Evolutionary conservation across 1,140 invertebrate species (phyloP).

Genomic region (Sitodiplosis mosellana): DNA sequence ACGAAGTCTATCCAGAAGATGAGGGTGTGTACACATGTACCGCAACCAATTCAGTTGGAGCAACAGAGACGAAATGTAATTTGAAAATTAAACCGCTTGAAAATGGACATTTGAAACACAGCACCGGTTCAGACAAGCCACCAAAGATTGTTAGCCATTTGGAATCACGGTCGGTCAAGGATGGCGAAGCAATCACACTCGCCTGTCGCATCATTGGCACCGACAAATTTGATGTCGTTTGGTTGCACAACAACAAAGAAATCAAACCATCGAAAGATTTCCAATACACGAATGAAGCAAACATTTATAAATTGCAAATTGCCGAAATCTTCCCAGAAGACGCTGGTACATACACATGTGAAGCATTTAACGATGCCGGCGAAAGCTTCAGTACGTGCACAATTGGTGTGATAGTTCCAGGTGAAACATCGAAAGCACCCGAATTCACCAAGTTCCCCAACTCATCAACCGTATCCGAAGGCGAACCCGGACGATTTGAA

Average conservation of each 20-base stretch:
- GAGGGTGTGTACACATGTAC: conserved; percentile 75
- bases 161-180: conserved; percentile 57
- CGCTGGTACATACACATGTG: conserved; percentile 83
- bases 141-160: conserved; percentile 72
- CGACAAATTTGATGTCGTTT: conserved; percentile 78
- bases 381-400: conserved; percentile 85
- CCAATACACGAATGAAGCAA: conserved; percentile 75
- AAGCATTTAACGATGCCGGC: conserved; percentile 87
- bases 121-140: conserved; percentile 38
- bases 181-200: conserved; percentile 69
- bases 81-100: conserved; percentile 60
- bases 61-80: conserved; percentile 61
- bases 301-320: conserved; percentile 77
- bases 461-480: conserved; percentile 67
- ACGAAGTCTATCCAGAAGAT: conserved; percentile 86
- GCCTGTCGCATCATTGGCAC: conserved; percentile 74
- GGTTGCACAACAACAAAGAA: conserved; percentile 93
- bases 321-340: conserved; percentile 84
- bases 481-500: conserved; percentile 55
- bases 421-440: conserved; percentile 57
- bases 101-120: conserved; percentile 29
- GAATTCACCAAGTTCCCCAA: conserved; percentile 76
- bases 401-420: conserved; percentile 67
- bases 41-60: conserved; percentile 78
- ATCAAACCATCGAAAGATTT: conserved; percentile 94